These are phyloP conservation scores for Pituophis catenifer DNA, from an alignment of 2,113 vertebrate species.

Conservation along the genomic window DNA sequence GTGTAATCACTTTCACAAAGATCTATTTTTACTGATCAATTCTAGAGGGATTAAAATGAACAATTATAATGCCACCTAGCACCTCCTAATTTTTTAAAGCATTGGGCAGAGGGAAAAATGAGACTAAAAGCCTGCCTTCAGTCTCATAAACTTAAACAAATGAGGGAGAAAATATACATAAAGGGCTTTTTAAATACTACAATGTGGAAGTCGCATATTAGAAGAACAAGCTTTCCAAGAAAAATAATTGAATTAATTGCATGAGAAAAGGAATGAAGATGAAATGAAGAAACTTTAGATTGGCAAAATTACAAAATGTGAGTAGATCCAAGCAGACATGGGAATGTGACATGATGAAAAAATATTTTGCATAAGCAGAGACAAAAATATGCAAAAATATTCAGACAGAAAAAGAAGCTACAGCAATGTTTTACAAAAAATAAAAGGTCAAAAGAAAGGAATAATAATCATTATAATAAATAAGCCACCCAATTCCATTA, in stretches of 20 bases:
- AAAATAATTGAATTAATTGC: not conserved
- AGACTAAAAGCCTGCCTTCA: not conserved
- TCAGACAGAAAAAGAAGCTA: not conserved
- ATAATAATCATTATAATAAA: not conserved
- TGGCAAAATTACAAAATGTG: not conserved
- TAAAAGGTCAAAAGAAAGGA: not conserved
- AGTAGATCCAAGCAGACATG: not conserved
- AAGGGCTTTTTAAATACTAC: not conserved
- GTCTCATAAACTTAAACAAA: not conserved
- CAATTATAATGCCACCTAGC: not conserved
- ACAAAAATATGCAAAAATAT: not conserved
- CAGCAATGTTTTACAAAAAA: not conserved
- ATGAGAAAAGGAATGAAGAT: not conserved
- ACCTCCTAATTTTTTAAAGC: not conserved
- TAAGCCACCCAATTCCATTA: not conserved
- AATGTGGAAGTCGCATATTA: not conserved
- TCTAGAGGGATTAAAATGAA: not conserved
- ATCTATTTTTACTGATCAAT: not conserved
- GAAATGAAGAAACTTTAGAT: not conserved
- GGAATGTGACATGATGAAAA: not conserved
- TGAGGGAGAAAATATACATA: not conserved
- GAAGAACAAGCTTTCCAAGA: not conserved
- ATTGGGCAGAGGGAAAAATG: not conserved
- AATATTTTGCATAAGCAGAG: not conserved
- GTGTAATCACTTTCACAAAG: not conserved